phyloP scores from a whole-genome alignment of 2,888 invertebrate species.

The Synanthedon formicaeformis region DNA sequence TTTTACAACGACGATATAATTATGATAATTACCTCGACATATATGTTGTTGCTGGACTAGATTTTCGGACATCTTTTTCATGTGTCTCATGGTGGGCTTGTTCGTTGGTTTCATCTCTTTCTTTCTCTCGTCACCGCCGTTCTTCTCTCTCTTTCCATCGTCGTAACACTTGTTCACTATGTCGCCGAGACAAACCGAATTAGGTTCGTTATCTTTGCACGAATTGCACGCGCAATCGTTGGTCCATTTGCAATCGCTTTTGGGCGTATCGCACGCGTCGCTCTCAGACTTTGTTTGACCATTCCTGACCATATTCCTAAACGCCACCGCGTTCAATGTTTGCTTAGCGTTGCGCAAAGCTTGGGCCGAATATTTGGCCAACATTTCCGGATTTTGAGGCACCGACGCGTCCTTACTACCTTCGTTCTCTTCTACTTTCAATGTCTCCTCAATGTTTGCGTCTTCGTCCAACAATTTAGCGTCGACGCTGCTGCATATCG shows the following conservation, averaged over 20 bases:
- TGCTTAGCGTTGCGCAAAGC: slow-evolving; percentile 51
- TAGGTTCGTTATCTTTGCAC: slow-evolving; percentile 34
- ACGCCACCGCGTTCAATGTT: slow-evolving; percentile 50
- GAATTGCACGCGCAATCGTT: slow-evolving; percentile 46
- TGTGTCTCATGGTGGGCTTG: slow-evolving; percentile 24
- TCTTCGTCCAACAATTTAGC: slow-evolving; percentile 48
- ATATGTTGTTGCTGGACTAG: slow-evolving; percentile 52
- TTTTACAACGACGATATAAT: too few relatives aligned
- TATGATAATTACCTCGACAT: slow-evolving; percentile 45
- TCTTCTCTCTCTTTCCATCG: slow-evolving; percentile 14
- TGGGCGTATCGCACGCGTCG: slow-evolving; percentile 50
- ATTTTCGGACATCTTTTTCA: slow-evolving; percentile 51
- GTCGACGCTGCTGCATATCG: slow-evolving; percentile 52
- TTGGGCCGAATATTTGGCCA: slow-evolving; percentile 56
- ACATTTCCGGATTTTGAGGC: slow-evolving; percentile 37
- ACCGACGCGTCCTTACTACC: slow-evolving; percentile 11
- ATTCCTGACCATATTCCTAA: slow-evolving; percentile 41
- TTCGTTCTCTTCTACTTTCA: slow-evolving; percentile 15
- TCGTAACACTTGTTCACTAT: slow-evolving; percentile 41
- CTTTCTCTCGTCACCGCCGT: slow-evolving; percentile 21
- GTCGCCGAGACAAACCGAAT: slow-evolving; percentile 30
- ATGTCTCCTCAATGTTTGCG: slow-evolving; percentile 22
- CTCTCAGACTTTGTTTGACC: slow-evolving; percentile 49
- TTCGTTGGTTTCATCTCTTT: slow-evolving; percentile 15
- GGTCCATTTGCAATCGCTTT: slow-evolving; percentile 54